phyloP scores from a whole-genome alignment of 2,113 vertebrate genomes.

The Carassius auratus region DNA sequence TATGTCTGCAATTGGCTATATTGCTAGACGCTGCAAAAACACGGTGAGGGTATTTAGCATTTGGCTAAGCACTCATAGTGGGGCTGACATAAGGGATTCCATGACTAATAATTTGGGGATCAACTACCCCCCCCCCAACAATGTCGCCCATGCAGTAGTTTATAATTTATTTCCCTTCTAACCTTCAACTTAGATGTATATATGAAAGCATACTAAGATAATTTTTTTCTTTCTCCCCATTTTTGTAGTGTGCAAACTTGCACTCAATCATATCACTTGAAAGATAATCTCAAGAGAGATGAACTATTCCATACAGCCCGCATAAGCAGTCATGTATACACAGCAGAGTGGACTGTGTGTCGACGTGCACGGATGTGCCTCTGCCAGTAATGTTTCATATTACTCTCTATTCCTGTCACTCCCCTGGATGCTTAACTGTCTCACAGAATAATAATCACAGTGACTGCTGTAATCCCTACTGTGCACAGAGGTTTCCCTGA shows the following conservation, averaged over 20 bases:
- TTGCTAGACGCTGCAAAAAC: no score
- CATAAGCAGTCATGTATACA: not conserved
- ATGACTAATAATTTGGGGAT: no score
- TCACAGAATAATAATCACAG: conserved; percentile 46
- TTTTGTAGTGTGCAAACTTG: not conserved
- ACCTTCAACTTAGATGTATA: not conserved
- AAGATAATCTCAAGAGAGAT: conserved; percentile 16
- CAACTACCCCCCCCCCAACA: no score
- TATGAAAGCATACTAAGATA: not conserved
- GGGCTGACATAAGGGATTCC: no score
- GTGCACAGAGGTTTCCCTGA: conserved; percentile 46
- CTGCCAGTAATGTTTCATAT: conserved; percentile 27
- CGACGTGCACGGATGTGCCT: not conserved
- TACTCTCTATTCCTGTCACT: conserved; percentile 38
- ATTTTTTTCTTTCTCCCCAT: not conserved
- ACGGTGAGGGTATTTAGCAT: no score
- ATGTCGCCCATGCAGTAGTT: not conserved
- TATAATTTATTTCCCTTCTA: not conserved
- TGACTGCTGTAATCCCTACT: conserved; percentile 38
- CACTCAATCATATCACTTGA: conserved; percentile 37
- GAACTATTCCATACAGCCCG: not conserved
- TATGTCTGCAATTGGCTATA: no score
- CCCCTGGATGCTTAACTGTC: conserved; percentile 49
- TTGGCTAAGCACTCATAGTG: no score
- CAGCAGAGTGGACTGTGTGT: not conserved